Evolutionary conservation across 2,113 vertebrate genomes (phyloP).

Genomic region (Acanthochromis polyacanthus): DNA sequence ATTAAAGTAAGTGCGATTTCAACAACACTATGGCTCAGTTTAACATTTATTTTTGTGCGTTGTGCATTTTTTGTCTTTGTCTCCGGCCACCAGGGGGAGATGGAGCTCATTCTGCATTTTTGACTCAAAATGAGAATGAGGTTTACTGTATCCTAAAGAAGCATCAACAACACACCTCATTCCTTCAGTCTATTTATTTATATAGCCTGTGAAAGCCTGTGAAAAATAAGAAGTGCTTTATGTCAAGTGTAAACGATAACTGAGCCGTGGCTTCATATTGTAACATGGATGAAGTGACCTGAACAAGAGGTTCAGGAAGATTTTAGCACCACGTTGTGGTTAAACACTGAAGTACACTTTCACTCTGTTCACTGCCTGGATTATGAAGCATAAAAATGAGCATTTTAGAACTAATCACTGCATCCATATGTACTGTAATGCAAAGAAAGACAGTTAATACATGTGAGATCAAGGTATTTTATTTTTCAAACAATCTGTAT

Average conservation of each 20-base stretch:
- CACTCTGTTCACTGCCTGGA: not conserved
- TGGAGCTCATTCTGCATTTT: not conserved
- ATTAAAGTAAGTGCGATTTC: too few species aligned
- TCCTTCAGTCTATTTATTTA: too few species aligned
- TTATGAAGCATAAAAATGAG: not conserved
- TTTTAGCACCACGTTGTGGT: constrained; percentile 58
- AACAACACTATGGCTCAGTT: too few species aligned
- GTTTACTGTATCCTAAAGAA: not conserved
- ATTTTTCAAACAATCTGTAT: constrained; percentile 85
- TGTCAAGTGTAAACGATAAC: too few species aligned
- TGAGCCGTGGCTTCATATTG: too few species aligned
- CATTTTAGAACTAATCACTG: not conserved
- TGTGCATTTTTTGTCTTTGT: not conserved
- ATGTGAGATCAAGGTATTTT: constrained; percentile 82
- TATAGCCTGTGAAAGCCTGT: too few species aligned
- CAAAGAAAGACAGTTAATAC: constrained; percentile 4
- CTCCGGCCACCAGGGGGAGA: constrained; percentile 34
- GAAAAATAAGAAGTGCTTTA: too few species aligned
- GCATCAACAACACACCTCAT: too few species aligned
- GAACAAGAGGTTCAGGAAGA: not conserved
- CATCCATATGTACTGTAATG: not conserved
- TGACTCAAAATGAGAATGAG: not conserved
- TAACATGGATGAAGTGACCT: not conserved
- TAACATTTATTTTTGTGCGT: too few species aligned
- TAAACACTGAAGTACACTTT: not conserved